phyloP scores from a whole-genome alignment of 2,888 invertebrate species.

The Erebia ligea region DNA sequence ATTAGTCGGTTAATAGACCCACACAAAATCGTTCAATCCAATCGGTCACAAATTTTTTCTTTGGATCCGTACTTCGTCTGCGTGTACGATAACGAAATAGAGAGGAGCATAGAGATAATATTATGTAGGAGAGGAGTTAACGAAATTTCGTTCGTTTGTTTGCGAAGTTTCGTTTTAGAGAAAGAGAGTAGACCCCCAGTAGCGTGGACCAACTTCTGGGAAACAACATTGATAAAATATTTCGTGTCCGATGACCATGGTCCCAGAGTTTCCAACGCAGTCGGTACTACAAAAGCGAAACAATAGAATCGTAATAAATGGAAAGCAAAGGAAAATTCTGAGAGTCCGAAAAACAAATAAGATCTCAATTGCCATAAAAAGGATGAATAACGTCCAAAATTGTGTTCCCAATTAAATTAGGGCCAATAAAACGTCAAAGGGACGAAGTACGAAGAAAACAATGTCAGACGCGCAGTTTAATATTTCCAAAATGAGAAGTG shows the following conservation, averaged over 20 bases:
- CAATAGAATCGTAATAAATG: slow-evolving; percentile 11
- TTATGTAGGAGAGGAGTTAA: too few species aligned
- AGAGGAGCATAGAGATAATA: too few species aligned
- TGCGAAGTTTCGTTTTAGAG: too few species aligned
- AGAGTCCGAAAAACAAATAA: slow-evolving; percentile 20
- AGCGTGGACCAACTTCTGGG: too few species aligned
- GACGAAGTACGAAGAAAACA: slow-evolving; percentile 11
- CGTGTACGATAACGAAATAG: too few species aligned
- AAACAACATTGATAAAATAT: too few species aligned
- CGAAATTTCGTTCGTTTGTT: too few species aligned
- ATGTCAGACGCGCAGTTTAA: slow-evolving; percentile 17
- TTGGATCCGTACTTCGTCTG: too few species aligned
- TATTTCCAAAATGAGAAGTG: slow-evolving; percentile 19
- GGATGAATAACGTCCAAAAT: slow-evolving; percentile 27
- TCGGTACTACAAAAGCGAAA: background rate
- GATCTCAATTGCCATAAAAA: slow-evolving; percentile 22
- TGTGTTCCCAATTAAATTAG: slow-evolving; percentile 28
- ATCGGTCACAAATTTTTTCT: too few species aligned
- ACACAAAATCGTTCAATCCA: too few species aligned
- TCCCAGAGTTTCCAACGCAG: background rate
- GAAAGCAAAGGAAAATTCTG: slow-evolving; percentile 5
- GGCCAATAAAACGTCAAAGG: slow-evolving; percentile 31
- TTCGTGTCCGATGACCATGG: background rate
- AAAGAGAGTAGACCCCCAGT: too few species aligned
- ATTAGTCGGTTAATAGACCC: too few species aligned